Conservation (phyloP, 1,140 invertebrate genomes). For the Caenorhabditis latens region DNA sequence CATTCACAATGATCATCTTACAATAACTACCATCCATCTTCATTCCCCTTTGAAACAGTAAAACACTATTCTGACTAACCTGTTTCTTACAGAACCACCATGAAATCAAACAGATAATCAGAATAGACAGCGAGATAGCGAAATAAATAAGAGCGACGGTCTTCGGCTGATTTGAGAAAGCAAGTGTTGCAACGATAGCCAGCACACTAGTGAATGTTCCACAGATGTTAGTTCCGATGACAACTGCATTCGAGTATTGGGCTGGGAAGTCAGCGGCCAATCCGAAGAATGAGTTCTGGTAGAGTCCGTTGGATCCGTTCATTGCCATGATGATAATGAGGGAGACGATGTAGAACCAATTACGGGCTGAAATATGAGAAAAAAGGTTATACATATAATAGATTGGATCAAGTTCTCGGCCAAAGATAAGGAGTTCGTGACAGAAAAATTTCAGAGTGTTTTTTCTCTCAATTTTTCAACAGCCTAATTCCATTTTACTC, state of each 20-base stretch:
- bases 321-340: constrained; percentile 52
- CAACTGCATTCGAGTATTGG: constrained; percentile 63
- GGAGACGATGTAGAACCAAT: constrained; percentile 49
- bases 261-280: constrained; percentile 61
- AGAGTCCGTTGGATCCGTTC: constrained; percentile 60
- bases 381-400: no score
- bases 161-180: constrained; percentile 32
- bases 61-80: not conserved
- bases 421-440: no score
- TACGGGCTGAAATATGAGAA: constrained; percentile 16
- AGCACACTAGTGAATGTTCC: constrained; percentile 62
- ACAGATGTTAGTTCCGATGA: constrained; percentile 62
- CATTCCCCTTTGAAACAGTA: no score
- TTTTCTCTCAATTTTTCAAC: not conserved
- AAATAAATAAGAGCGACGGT: constrained; percentile 60
- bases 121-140: constrained; percentile 51
- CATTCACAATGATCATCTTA: no score
- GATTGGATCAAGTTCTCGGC: no score
- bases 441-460: not conserved
- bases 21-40: no score
- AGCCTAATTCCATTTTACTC: not conserved
- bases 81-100: constrained; percentile 3
- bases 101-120: constrained; percentile 24
- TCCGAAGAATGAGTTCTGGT: constrained; percentile 59
- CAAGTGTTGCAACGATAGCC: constrained; percentile 43